Percentiles rank a stretch among this genome's conserved stretches.
Evolutionary conservation across 2,888 invertebrate species (phyloP).

Genomic region (Thyatira batis): DNA sequence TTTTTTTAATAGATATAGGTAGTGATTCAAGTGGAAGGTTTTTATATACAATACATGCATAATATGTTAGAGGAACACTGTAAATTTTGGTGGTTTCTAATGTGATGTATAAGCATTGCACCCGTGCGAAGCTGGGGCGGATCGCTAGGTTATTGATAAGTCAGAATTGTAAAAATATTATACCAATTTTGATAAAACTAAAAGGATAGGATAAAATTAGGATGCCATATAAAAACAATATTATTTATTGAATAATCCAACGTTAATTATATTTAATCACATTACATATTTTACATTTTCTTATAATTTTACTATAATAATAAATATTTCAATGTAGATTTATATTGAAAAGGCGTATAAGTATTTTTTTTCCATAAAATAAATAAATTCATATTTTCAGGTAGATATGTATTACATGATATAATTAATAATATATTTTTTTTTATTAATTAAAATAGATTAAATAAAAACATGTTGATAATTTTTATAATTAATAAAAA

Average conservation of each 20-base stretch:
- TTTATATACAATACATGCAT: too few species aligned
- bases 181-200: neutral
- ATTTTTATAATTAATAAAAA: neutral
- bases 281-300: slow-evolving; percentile 25
- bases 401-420: neutral
- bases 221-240: slow-evolving; percentile 35
- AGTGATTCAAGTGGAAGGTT: too few species aligned
- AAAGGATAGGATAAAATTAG: slow-evolving; percentile 10
- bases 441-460: too few species aligned
- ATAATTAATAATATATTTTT: too few species aligned
- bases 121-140: too few species aligned
- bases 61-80: too few species aligned
- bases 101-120: too few species aligned
- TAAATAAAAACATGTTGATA: too few species aligned
- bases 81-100: too few species aligned
- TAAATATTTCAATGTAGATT: slow-evolving; percentile 8
- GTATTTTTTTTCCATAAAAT: neutral
- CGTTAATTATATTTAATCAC: slow-evolving; percentile 42
- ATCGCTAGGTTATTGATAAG: too few species aligned
- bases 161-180: neutral
- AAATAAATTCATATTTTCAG: neutral
- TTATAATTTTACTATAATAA: slow-evolving; percentile 25
- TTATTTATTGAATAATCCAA: slow-evolving; percentile 47
- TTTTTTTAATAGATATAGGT: too few species aligned
- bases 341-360: neutral